A percentile compares a stretch with the other conserved stretches of the same genome.
These are phyloP conservation scores for Remorina albescens DNA, from an alignment of 2,797 vertebrate genomes.

Conservation along the genomic window DNA sequence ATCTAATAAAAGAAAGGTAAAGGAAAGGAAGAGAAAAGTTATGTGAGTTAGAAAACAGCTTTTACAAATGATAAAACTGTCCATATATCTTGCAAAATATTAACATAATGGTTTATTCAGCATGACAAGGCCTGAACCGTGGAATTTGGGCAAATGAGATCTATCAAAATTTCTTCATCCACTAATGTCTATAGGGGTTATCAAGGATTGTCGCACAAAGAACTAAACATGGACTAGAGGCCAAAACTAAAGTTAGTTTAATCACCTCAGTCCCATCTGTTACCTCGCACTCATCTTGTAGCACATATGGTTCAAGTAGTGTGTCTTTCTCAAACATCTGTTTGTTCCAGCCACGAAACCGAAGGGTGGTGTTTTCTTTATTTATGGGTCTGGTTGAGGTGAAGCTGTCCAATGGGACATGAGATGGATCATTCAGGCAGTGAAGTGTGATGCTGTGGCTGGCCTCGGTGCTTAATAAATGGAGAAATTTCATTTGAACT, in stretches of 20 bases:
- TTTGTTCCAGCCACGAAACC: conserved; percentile 94
- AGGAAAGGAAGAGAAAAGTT: neutral
- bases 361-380: conserved; percentile 68
- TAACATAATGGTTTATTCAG: neutral
- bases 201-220: neutral
- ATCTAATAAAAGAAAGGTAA: conserved; percentile 81
- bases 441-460: conserved; percentile 92
- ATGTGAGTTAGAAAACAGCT: neutral
- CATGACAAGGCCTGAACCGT: neutral
- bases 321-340: conserved; percentile 90
- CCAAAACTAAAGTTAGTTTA: neutral
- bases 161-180: no score
- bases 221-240: neutral
- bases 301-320: conserved; percentile 89
- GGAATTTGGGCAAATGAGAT: conserved; percentile 3
- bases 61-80: no score
- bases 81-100: no score
- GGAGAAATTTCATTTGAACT: conserved; percentile 99
- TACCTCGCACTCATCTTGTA: conserved; percentile 95
- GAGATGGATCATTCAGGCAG: conserved; percentile 85
- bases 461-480: conserved; percentile 93
- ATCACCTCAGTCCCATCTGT: conserved; percentile 33
- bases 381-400: conserved; percentile 56
- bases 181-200: neutral
- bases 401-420: conserved; percentile 43